Conservation (phyloP, 2,888 invertebrate species). For the Perizoma affinitatum region DNA sequence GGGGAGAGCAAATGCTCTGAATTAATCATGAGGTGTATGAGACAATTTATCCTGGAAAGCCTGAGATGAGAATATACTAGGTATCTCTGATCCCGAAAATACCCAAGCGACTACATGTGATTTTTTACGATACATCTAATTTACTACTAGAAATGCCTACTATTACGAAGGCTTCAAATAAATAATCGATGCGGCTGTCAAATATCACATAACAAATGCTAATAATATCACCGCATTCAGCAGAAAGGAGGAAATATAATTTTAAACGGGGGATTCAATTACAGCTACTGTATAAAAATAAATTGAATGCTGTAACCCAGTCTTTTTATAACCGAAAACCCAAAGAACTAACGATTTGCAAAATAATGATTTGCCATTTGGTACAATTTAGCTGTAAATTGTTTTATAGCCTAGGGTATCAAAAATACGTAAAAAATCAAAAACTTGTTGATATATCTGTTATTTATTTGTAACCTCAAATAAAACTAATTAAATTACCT, state of each 20-base stretch:
- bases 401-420: too few relatives aligned
- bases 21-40: constrained; percentile 31
- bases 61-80: constrained; percentile 18
- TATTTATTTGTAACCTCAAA: too few relatives aligned
- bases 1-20: constrained; percentile 27
- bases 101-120: constrained; percentile 1
- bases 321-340: constrained; percentile 25
- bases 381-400: too few relatives aligned
- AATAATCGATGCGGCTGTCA: constrained; percentile 8
- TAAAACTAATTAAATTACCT: too few relatives aligned
- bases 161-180: neutral
- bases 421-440: too few relatives aligned
- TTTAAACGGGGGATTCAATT: constrained; percentile 50
- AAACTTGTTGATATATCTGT: too few relatives aligned
- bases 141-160: too few relatives aligned
- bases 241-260: constrained; percentile 44
- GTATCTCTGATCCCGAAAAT: constrained; percentile 15
- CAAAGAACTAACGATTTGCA: neutral
- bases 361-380: too few relatives aligned
- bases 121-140: too few relatives aligned
- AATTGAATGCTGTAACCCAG: constrained; percentile 50
- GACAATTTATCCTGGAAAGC: constrained; percentile 19
- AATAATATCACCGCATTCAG: constrained; percentile 32
- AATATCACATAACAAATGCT: constrained; percentile 24
- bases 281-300: constrained; percentile 44